phyloP scores from a whole-genome alignment of 2,888 invertebrate genomes.

The Oasisia sp. region DNA sequence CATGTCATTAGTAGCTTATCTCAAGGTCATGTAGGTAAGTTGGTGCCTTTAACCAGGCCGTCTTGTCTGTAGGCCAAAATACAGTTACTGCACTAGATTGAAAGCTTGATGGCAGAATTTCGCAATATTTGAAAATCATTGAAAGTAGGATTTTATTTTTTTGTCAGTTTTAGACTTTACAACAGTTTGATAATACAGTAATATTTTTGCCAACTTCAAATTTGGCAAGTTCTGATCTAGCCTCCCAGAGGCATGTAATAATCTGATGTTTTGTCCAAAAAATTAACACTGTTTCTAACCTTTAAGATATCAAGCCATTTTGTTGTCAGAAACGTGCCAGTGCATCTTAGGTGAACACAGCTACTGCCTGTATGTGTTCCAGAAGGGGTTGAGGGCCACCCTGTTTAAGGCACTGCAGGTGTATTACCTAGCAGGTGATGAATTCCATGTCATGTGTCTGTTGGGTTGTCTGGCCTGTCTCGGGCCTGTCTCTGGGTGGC shows the following conservation, averaged over 20 bases:
- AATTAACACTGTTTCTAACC: too few species aligned
- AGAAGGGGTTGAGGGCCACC: not conserved
- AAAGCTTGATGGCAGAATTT: not conserved
- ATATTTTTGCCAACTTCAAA: too few species aligned
- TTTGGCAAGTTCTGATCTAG: too few species aligned
- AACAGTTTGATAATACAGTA: too few species aligned
- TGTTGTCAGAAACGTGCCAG: too few species aligned
- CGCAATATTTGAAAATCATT: not conserved
- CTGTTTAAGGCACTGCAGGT: not conserved
- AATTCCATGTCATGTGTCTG: not conserved
- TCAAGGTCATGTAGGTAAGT: not conserved
- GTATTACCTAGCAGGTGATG: not conserved
- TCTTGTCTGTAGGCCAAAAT: not conserved
- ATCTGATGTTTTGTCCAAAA: too few species aligned
- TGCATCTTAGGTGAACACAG: too few species aligned
- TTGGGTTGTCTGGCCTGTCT: not conserved
- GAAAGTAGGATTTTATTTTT: too few species aligned
- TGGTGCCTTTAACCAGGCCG: not conserved
- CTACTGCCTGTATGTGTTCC: too few species aligned
- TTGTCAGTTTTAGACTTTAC: too few species aligned
- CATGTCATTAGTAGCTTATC: not conserved
- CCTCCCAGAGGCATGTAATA: too few species aligned
- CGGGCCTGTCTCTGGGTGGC: not conserved
- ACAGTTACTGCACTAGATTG: not conserved
- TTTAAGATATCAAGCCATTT: too few species aligned